These are phyloP conservation scores for Myotis vivesi DNA, from an alignment of 2,797 vertebrate species.

Conservation along the genomic window DNA sequence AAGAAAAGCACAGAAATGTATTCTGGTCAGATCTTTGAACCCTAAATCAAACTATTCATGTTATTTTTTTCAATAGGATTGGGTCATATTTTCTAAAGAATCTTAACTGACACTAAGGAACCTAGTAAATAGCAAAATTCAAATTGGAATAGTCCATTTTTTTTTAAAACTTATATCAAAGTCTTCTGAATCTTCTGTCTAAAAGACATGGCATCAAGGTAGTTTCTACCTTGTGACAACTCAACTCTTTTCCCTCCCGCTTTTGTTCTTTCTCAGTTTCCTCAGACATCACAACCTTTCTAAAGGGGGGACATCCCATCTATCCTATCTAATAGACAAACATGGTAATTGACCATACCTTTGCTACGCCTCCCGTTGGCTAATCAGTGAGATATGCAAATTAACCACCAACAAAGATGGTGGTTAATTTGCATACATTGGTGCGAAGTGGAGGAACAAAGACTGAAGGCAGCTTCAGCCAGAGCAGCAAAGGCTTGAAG, in stretches of 20 bases:
- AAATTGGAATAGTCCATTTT: background rate
- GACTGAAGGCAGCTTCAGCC: too few relatives aligned
- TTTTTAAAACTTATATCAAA: background rate
- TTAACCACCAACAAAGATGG: too few relatives aligned
- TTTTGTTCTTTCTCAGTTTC: background rate
- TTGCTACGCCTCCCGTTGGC: too few relatives aligned
- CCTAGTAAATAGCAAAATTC: background rate
- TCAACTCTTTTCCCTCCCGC: background rate
- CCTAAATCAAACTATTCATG: background rate
- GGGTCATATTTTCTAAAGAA: background rate
- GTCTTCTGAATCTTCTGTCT: background rate
- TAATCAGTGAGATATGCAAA: too few relatives aligned
- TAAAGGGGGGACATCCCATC: background rate
- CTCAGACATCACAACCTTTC: background rate
- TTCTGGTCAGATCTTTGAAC: background rate
- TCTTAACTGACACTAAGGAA: background rate
- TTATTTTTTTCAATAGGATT: background rate
- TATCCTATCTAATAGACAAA: too few relatives aligned
- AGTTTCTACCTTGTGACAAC: background rate
- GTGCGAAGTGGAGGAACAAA: rapidly evolving
- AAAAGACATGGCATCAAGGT: background rate
- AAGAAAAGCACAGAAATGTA: background rate
- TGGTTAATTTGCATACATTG: too few relatives aligned
- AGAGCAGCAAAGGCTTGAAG: too few relatives aligned
- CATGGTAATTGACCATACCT: too few relatives aligned